Base-by-base conservation (phyloP, 2,888 invertebrate genomes). In the Epistrophella euchroma region DNA sequence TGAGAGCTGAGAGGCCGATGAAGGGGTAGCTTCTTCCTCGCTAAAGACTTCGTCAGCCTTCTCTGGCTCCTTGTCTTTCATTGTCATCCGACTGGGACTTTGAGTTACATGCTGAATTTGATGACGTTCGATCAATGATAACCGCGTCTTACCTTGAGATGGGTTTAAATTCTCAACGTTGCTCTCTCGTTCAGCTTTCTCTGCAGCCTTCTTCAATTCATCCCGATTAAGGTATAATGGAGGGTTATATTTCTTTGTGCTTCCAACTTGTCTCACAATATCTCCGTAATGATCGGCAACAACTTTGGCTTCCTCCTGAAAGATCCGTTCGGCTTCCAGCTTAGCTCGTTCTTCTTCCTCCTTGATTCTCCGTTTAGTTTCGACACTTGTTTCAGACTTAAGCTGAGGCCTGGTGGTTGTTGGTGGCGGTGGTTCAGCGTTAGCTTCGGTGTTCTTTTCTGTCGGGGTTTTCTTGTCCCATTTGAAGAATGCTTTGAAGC, bases 211-310 rank as follows among this genome's bases (percentile, higher is more conserved):
- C 89, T 94, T 95, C 66, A 95, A 91, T 76, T 95, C 95, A 74
- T 95, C 95, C 7, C 94, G 94, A 88, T 94, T 94, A 25, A 95
- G 92, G 88, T 95, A 95, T 50, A 95, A 91, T 0, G 94, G 94
- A 13, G 94, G 92, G 50, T 90, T 91, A 70, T 90, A 91, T 60
- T 92, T 90, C 9, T 93, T 90, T 17, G 93, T 93, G 76, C 92
- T 93, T 15, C 96, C 95, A 89, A 95, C 95, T 90, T 95, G 96
- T 89, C 94, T 95, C 2, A 97, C 96, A 88, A 97, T 95, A 90
- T 95, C 96, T 19, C 96, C 96, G 89, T 97, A 97, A 90, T 96
- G 96, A 92, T 96, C 96, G 17, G 96, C 95, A 0, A 96, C 95
- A 0, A 95, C 95, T 90, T 94, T 94, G 0, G 95, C 94, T 91